Percentiles rank a stretch among this genome's conserved stretches.
Evolutionary conservation across 2,797 vertebrate species (phyloP).

Genomic region (Crocodylus rhombifer): DNA sequence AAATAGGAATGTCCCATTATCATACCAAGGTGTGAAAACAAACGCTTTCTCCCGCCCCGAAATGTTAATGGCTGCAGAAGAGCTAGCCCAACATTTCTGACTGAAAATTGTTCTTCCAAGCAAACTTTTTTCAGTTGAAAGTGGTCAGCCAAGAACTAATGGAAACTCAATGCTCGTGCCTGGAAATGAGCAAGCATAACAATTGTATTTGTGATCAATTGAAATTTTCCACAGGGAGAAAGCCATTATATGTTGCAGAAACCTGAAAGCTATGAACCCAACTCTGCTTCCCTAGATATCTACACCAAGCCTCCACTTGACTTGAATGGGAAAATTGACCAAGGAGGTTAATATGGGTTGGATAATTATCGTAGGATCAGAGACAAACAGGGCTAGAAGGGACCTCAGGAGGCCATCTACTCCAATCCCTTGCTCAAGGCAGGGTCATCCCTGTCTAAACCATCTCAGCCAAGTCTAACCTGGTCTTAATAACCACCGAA

Average conservation of each 20-base stretch:
- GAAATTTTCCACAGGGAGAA: not conserved
- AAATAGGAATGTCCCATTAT: not conserved
- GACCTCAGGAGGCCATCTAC: too few relatives aligned
- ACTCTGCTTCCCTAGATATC: accelerated
- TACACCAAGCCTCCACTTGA: not conserved
- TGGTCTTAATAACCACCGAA: too few relatives aligned
- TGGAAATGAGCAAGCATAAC: too few relatives aligned
- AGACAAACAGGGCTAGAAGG: too few relatives aligned
- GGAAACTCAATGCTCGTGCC: not conserved
- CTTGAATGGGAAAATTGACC: not conserved
- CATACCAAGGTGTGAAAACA: not conserved
- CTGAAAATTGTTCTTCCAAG: not conserved
- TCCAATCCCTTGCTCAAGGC: too few relatives aligned
- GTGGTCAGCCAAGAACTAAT: not conserved
- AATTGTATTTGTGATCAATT: not conserved
- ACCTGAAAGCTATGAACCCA: not conserved
- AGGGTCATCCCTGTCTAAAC: too few relatives aligned
- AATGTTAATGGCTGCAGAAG: not conserved
- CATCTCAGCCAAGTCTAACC: too few relatives aligned
- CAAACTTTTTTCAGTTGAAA: not conserved
- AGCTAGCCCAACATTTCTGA: not conserved
- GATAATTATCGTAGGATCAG: not conserved
- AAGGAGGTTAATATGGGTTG: not conserved
- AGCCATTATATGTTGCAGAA: not conserved
- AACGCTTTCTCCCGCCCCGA: not conserved